phyloP scores from a whole-genome alignment of 2,888 invertebrate genomes.

The Mythimna loreyi region DNA sequence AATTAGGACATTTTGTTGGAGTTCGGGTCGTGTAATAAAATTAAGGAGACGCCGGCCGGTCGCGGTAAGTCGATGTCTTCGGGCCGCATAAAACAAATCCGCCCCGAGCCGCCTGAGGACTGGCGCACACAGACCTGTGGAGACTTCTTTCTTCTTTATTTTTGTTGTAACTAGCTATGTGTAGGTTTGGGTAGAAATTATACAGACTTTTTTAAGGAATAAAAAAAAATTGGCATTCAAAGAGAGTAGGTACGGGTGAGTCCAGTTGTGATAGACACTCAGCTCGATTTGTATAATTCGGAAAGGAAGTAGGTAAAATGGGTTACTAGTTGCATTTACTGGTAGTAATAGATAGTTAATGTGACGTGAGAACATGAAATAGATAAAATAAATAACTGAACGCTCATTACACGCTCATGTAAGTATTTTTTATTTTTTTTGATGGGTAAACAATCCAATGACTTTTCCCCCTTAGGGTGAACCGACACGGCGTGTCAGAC shows the following conservation, averaged over 20 bases:
- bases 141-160: slow-evolving; percentile 62
- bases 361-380: not conserved
- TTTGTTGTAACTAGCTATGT: slow-evolving; percentile 8
- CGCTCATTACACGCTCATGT: no score
- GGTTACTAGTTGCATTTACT: not conserved
- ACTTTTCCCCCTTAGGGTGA: no score
- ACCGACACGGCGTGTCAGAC: no score
- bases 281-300: not conserved
- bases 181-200: not conserved
- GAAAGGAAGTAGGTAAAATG: not conserved
- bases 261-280: not conserved
- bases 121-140: slow-evolving; percentile 65
- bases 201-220: not conserved
- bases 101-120: slow-evolving; percentile 75
- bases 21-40: slow-evolving; percentile 88
- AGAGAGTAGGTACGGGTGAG: not conserved
- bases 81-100: slow-evolving; percentile 89
- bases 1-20: slow-evolving; percentile 87
- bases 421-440: no score
- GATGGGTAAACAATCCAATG: no score
- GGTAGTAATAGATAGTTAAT: no score
- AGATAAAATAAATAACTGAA: not conserved
- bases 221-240: not conserved
- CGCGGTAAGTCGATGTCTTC: slow-evolving; percentile 87
- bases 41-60: slow-evolving; percentile 88